These are phyloP conservation scores for Catharus minimus DNA, from an alignment of 2,113 vertebrate species.

Conservation along the genomic window DNA sequence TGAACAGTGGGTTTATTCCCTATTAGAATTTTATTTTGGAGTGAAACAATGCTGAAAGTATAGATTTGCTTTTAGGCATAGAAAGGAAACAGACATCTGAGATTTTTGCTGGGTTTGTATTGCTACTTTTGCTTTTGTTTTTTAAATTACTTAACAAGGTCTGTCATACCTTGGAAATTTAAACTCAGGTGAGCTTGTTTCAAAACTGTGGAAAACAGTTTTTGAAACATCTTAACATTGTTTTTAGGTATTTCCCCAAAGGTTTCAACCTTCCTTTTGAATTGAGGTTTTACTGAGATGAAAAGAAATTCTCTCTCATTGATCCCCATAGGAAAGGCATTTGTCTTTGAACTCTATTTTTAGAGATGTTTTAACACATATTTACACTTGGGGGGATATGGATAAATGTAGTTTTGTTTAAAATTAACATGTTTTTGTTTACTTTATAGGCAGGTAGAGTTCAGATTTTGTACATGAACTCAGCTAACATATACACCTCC, in stretches of 20 bases:
- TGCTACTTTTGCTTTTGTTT: neutral
- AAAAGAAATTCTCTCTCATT: slow-evolving; percentile 53
- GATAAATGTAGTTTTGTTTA: slow-evolving; percentile 64
- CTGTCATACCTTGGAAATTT: slow-evolving; percentile 24
- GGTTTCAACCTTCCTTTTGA: slow-evolving; percentile 51
- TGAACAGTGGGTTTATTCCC: neutral
- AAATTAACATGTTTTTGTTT: slow-evolving; percentile 64
- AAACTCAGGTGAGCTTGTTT: slow-evolving; percentile 35
- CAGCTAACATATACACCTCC: slow-evolving; percentile 10
- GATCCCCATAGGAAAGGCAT: slow-evolving; percentile 49
- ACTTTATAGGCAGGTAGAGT: slow-evolving; percentile 37
- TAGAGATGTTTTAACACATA: slow-evolving; percentile 42
- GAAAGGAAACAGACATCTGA: neutral
- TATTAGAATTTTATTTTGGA: neutral
- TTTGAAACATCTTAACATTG: slow-evolving; percentile 38
- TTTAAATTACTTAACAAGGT: slow-evolving; percentile 38
- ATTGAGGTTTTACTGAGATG: slow-evolving; percentile 59
- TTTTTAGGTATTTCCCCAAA: slow-evolving; percentile 50
- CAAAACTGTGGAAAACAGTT: slow-evolving; percentile 29
- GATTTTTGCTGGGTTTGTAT: neutral
- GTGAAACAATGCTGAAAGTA: neutral
- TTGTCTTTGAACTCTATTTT: slow-evolving; percentile 69
- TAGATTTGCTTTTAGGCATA: neutral
- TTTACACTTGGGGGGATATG: slow-evolving; percentile 31
- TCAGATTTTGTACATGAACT: slow-evolving; percentile 47